Percentiles rank a stretch among this genome's conserved stretches.
Evolutionary conservation across 92 coral and sea anemone species (phyloP).

Genomic region (Plumapathes pennacea): DNA sequence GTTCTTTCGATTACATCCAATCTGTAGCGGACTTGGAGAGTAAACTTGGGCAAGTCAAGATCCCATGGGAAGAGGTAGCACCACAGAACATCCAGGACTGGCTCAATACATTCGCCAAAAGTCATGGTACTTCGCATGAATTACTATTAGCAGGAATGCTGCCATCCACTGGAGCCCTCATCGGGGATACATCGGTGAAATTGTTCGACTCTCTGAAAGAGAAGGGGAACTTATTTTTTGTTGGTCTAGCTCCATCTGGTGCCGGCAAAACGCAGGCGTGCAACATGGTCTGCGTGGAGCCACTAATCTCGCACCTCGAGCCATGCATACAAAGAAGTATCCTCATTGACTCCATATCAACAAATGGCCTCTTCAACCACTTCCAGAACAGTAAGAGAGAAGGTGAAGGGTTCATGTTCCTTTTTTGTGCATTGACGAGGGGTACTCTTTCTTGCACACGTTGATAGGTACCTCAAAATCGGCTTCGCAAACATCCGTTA

Average conservation of each 20-base stretch:
- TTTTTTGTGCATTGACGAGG: conserved; percentile 22
- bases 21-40: not conserved
- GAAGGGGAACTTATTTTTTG: conserved; percentile 9
- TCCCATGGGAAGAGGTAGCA: not conserved
- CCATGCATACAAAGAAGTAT: conserved; percentile 13
- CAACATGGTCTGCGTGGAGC: conserved; percentile 1
- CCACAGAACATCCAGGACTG: not conserved
- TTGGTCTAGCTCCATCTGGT: conserved; percentile 22
- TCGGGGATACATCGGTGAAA: conserved; percentile 2
- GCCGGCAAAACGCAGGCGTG: conserved; percentile 11
- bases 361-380: conserved; percentile 28
- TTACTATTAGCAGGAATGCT: not conserved
- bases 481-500: conserved; percentile 14
- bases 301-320: conserved; percentile 5
- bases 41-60: not conserved
- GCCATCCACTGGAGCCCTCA: conserved; percentile 5
- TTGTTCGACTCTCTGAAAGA: conserved; percentile 2
- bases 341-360: conserved; percentile 11
- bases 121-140: conserved; percentile 6
- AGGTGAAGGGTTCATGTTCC: conserved; percentile 3
- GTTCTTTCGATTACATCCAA: too few relatives aligned
- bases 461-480: conserved; percentile 12
- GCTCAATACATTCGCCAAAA: not conserved
- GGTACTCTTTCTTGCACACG: conserved; percentile 2
- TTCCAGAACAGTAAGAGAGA: not conserved